Conservation (phyloP, 2,113 vertebrate species). For the Peromyscus maniculatus region DNA sequence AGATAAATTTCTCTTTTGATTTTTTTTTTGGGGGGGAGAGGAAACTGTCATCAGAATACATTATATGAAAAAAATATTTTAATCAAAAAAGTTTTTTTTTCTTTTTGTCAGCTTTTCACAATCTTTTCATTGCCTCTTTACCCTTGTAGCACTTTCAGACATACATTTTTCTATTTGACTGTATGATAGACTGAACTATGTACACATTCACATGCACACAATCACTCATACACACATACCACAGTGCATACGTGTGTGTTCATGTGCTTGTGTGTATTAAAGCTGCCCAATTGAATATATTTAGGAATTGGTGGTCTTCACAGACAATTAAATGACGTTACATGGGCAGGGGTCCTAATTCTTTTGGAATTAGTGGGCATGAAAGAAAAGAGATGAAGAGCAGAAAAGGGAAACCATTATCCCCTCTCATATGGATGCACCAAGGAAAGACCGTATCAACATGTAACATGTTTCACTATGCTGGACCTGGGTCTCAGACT, state of each 20-base stretch:
- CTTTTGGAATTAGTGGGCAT: too few relatives aligned
- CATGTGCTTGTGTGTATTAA: background rate
- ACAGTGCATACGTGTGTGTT: too few relatives aligned
- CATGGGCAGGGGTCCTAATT: too few relatives aligned
- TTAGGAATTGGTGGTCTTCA: background rate
- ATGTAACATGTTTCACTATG: background rate
- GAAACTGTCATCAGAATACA: too few relatives aligned
- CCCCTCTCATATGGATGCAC: too few relatives aligned
- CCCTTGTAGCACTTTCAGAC: background rate
- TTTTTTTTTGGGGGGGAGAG: background rate
- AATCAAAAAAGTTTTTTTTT: too few relatives aligned
- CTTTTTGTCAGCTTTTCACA: too few relatives aligned
- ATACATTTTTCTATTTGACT: background rate
- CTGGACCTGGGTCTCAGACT: background rate
- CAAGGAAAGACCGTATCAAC: background rate
- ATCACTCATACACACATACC: background rate
- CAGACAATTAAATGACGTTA: background rate
- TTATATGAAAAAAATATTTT: too few relatives aligned
- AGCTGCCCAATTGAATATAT: background rate
- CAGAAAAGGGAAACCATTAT: background rate
- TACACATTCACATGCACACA: background rate
- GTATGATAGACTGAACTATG: background rate
- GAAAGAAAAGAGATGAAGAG: background rate
- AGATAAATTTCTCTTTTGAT: background rate
- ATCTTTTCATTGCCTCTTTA: background rate